Base-by-base conservation (phyloP, 2,888 invertebrate genomes). In the Amorpha juglandis region DNA sequence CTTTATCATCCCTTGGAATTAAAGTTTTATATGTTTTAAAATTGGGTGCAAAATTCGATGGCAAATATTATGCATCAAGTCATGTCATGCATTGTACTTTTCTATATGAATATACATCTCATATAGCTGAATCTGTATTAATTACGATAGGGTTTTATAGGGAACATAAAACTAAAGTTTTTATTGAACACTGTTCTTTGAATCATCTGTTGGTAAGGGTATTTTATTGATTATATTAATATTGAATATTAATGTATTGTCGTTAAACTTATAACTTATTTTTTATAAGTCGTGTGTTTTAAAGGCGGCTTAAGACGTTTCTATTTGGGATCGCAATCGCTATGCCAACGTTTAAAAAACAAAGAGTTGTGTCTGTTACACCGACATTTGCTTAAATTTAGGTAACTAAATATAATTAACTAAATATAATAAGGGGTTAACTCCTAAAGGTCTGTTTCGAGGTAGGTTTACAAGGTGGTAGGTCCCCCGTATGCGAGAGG, bases 111-210 rank as follows among this genome's bases (percentile, higher is more conserved):
- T 83, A 84, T 79, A 82, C 80, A 70, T 71, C 75, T 76, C 79
- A n/a, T n/a, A n/a, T 27, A 27, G 27, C 27, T 27, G 27, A 3
- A 27, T 27, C 4, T 68, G 73, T 74, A 79, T 87, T 86, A 87
- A 87, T 85, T 84, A 79, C 78, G 70, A 77, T 80, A 70, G 73
- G 76, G 80, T 83, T 81, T 81, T 80, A 78, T 77, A 75, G 65
- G 66, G 55, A 63, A 35, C 62, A 71, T 75, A 74, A n/a, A 73
- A 71, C 66, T 63, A 42, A 51, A 16, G 33, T 58, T 58, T 38
- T 58, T 55, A 63, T 63, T 42, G 42, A 53, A 51, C 50, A 51
- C 12, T 50, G 35, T 63, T 51, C 45, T 63, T 63, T 63, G 63
- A 53, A 53, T 63, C 42, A 66, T 66, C 35, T 51, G 50, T 38